Evolutionary conservation across 2,113 vertebrate genomes (phyloP), one percentile per base, ranked within the genome.

Genomic region (Hippolais icterina): DNA sequence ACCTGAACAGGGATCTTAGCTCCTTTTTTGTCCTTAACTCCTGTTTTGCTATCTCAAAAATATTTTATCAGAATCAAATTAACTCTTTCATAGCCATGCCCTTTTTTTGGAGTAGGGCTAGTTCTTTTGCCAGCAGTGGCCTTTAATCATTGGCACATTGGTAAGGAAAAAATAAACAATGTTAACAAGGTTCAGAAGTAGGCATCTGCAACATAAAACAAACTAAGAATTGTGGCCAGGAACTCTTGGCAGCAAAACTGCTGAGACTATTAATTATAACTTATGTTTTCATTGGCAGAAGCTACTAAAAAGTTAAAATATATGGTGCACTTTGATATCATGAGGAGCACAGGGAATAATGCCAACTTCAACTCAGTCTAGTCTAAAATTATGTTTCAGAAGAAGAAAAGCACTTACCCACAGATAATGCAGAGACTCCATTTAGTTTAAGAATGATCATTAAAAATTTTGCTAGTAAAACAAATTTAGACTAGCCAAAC

Each of bases 231-330:
- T 77, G 50, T 77, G 54, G 92, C 93, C 91, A 95, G 85, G 79
- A 96, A 75, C 76, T 35, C 12, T 86, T 96, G 95, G 96, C 95
- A 97, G 79, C 35, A 93, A 88, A 96, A 96, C 54, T 95, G 82
- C 94, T 94, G 96, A 93, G 95, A 83, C 95, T 88, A 97, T 96
- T 96, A 96, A 96, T 97, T 97, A 96, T 80, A 93, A 74, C 71
- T 93, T 83, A 28, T 95, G 82, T 95, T 97, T 94, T 94, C 65
- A 75, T 92, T 97, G 96, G 95, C 90, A 86, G 76, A 95, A 93
- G 39, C 49, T 83, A 93, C 79, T 94, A 71, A 94, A 94, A 93
- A 94, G 50, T 94, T 92, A 66, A 94, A 96, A 93, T 97, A 83
- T 90, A 93, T 92, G 63, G 93, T 95, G 71, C 71, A 81, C 75